Evolutionary conservation across 2,797 vertebrate genomes (phyloP).

Genomic region (Macrochelys suwanniensis): DNA sequence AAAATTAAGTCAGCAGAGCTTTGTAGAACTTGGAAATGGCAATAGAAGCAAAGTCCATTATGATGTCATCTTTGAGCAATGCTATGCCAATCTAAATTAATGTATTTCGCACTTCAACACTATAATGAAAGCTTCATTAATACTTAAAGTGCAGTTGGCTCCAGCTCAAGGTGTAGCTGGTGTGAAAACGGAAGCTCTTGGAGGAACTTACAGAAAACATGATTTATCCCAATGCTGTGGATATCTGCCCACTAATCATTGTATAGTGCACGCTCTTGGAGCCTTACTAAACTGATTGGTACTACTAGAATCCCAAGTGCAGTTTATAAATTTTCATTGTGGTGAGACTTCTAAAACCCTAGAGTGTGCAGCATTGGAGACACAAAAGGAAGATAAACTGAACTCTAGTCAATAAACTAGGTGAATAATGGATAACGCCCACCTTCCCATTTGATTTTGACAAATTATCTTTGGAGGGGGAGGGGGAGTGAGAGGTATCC

Average conservation of each 20-base stretch:
- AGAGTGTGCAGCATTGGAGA: neutral
- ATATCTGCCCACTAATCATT: neutral
- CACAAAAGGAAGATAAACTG: neutral
- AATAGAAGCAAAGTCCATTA: neutral
- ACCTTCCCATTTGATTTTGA: neutral
- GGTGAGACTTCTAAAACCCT: neutral
- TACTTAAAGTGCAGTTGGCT: neutral
- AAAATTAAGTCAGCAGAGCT: neutral
- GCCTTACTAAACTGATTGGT: neutral
- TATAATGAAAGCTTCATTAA: neutral
- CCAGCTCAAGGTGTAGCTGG: neutral
- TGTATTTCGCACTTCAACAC: neutral
- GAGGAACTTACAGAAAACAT: neutral
- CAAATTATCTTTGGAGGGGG: neutral
- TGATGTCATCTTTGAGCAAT: slow-evolving; percentile 1
- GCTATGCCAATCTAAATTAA: neutral
- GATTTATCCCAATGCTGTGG: neutral
- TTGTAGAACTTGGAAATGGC: neutral
- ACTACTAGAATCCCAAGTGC: neutral
- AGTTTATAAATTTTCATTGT: neutral
- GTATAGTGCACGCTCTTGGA: neutral
- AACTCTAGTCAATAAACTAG: neutral
- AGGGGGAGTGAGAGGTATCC: neutral
- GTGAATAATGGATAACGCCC: neutral
- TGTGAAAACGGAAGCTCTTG: slow-evolving; percentile 8